These are phyloP conservation scores for Pyrgus malvae DNA, from an alignment of 2,888 invertebrate genomes.

Conservation along the genomic window DNA sequence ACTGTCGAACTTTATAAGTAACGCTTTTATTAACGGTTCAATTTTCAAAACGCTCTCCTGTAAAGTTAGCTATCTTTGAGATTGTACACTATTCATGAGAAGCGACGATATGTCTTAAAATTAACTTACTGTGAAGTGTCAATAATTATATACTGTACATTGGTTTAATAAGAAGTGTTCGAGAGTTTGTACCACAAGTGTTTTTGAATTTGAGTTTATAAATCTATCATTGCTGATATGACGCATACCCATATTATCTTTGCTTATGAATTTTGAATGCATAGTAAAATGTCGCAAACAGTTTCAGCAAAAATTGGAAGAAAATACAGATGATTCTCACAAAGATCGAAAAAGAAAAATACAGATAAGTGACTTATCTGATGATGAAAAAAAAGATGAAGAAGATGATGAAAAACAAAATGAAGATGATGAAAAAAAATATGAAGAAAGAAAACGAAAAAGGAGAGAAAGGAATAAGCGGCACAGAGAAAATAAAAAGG, in stretches of 20 bases:
- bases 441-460: slow-evolving; percentile 15
- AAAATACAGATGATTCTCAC: not conserved
- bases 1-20: no score
- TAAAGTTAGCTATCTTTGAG: no score
- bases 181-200: no score
- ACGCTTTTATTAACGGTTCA: no score
- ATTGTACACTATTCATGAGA: no score
- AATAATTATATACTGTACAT: not conserved
- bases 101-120: no score
- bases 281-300: not conserved
- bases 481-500: slow-evolving; percentile 16
- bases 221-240: no score
- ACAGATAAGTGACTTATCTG: slow-evolving; percentile 13
- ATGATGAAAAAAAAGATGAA: not conserved
- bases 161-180: no score
- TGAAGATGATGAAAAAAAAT: not conserved
- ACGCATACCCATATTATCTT: no score
- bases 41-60: no score
- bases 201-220: no score
- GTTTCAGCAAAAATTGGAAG: not conserved
- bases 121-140: not conserved
- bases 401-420: no score
- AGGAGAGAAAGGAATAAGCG: slow-evolving; percentile 14
- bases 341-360: not conserved
- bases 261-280: not conserved